Evolutionary conservation across 2,888 invertebrate genomes (phyloP).

Genomic region (Toxonevra muliebris): DNA sequence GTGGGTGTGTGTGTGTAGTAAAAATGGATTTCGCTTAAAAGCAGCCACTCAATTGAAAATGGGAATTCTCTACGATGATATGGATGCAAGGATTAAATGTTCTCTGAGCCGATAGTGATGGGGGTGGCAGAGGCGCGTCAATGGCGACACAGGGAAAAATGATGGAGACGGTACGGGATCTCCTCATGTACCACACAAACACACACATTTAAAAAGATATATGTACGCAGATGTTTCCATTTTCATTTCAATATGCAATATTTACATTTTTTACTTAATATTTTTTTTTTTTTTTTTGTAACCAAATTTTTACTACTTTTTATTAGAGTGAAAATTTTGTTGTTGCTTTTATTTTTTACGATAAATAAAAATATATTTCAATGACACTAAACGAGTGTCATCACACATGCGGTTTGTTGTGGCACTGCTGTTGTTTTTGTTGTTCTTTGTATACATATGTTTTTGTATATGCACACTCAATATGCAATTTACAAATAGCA

Average conservation of each 20-base stretch:
- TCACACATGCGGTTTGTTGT: background rate
- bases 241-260: constrained; percentile 39
- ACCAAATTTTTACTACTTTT: background rate
- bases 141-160: background rate
- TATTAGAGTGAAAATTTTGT: background rate
- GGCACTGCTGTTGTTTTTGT: background rate
- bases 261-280: constrained; percentile 4
- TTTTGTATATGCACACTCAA: no score
- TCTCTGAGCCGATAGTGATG: constrained; percentile 28
- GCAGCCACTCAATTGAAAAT: constrained; percentile 40
- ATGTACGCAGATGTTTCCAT: constrained; percentile 38
- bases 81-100: constrained; percentile 35
- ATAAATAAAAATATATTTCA: constrained; percentile 38
- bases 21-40: constrained; percentile 12
- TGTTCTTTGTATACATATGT: background rate
- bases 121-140: background rate
- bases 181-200: background rate
- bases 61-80: constrained; percentile 37
- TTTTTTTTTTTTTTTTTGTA: constrained; percentile 2
- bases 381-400: background rate
- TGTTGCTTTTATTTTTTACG: constrained; percentile 33
- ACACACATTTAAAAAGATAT: constrained; percentile 9
- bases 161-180: background rate
- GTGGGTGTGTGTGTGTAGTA: constrained; percentile 12
- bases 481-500: no score